Conservation (phyloP, 2,113 vertebrate species). For the Melanostigma gelatinosum region DNA sequence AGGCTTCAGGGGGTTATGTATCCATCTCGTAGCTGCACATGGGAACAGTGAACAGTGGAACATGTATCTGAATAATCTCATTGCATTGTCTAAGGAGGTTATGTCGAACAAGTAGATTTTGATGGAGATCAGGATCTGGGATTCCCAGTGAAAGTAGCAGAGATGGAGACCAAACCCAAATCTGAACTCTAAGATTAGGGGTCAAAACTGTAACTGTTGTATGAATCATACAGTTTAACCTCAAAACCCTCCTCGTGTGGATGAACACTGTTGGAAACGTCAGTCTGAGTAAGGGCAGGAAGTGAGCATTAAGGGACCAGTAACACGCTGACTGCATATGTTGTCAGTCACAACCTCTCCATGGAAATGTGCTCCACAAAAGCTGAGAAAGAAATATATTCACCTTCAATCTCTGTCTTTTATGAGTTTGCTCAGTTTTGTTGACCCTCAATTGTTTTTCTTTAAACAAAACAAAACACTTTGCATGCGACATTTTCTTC, state of each 20-base stretch:
- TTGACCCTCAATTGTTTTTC: neutral
- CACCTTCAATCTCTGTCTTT: neutral
- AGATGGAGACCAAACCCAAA: neutral
- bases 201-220: neutral
- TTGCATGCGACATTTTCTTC: neutral
- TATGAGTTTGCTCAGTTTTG: neutral
- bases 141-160: neutral
- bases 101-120: constrained; percentile 17
- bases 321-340: neutral
- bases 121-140: neutral
- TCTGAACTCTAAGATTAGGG: neutral
- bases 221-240: neutral
- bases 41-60: constrained; percentile 15
- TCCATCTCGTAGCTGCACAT: constrained; percentile 37
- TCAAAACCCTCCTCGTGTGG: neutral
- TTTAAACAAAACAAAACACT: neutral
- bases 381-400: neutral
- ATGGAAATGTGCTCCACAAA: neutral
- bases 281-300: neutral
- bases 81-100: neutral
- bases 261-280: neutral
- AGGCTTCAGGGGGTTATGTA: neutral
- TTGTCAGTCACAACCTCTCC: neutral
- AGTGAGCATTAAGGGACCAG: neutral
- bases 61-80: constrained; percentile 4